Evolutionary conservation across 2,888 invertebrate species (phyloP).

Genomic region (Agonopterix alstromeriana): DNA sequence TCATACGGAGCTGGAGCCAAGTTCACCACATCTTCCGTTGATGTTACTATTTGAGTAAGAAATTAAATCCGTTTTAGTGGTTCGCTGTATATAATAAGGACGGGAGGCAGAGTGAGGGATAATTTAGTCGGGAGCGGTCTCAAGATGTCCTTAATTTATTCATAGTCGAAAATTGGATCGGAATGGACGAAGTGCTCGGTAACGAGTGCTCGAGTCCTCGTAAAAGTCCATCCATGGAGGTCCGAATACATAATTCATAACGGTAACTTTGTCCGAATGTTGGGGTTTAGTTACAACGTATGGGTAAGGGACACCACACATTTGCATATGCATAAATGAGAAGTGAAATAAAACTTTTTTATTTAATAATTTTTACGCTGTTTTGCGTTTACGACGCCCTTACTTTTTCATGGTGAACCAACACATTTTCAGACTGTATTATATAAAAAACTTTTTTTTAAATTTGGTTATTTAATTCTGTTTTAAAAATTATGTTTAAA

Average conservation of each 20-base stretch:
- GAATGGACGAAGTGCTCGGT: constrained; percentile 22
- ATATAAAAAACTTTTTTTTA: too few species aligned
- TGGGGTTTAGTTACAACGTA: constrained; percentile 23
- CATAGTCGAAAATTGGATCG: constrained; percentile 45
- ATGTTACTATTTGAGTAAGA: constrained; percentile 30
- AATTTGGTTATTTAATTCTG: too few species aligned
- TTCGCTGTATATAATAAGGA: constrained; percentile 17
- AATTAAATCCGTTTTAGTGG: constrained; percentile 34
- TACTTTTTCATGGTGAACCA: too few species aligned
- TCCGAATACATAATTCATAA: constrained; percentile 43
- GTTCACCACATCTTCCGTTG: constrained; percentile 17
- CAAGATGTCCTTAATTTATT: constrained; percentile 40
- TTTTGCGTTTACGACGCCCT: too few species aligned
- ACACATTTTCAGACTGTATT: too few species aligned
- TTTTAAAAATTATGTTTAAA: too few species aligned
- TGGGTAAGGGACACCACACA: constrained; percentile 29
- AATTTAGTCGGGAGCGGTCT: constrained; percentile 17
- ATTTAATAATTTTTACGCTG: constrained; percentile 23
- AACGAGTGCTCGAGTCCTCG: constrained; percentile 20
- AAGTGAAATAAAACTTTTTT: constrained; percentile 32
- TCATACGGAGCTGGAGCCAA: constrained; percentile 18
- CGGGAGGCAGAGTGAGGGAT: constrained; percentile 15
- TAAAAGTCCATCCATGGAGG: constrained; percentile 21
- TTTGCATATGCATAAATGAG: constrained; percentile 31
- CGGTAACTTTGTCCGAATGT: constrained; percentile 31